These are phyloP conservation scores for Pitta sordida DNA, from an alignment of 2,113 vertebrate genomes.

Conservation along the genomic window DNA sequence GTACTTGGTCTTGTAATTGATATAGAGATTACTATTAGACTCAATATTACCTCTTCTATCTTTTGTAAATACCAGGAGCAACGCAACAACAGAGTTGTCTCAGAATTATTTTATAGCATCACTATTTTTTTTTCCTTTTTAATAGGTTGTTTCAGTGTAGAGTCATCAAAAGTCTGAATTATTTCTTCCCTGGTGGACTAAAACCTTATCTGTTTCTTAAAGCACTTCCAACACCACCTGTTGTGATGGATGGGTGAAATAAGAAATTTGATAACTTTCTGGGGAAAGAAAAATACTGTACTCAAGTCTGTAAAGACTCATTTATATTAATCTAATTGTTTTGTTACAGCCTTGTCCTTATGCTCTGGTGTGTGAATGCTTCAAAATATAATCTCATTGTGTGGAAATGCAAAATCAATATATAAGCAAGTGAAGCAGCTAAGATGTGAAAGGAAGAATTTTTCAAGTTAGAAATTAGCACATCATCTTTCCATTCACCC, in stretches of 20 bases:
- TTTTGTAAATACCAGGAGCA: background rate
- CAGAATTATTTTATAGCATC: background rate
- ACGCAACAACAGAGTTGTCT: background rate
- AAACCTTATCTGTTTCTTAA: background rate
- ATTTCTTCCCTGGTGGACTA: background rate
- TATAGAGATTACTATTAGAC: background rate
- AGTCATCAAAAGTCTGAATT: background rate
- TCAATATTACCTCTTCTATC: background rate
- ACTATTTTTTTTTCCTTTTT: background rate
- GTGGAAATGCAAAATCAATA: conserved; percentile 51
- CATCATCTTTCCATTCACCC: background rate
- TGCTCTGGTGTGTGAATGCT: background rate
- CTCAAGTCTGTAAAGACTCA: background rate
- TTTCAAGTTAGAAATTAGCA: conserved; percentile 43
- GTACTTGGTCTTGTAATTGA: background rate
- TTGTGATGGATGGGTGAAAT: background rate
- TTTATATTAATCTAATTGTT: conserved; percentile 44
- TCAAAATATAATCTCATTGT: conserved; percentile 42
- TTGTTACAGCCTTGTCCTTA: conserved; percentile 35
- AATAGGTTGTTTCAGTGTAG: background rate
- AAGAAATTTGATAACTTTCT: background rate
- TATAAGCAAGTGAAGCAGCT: conserved; percentile 14
- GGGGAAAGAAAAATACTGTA: background rate
- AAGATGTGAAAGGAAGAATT: conserved; percentile 13
- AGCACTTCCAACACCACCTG: background rate